These are phyloP conservation scores for Pluvianellus socialis DNA, from an alignment of 2,113 vertebrate species.

Conservation along the genomic window DNA sequence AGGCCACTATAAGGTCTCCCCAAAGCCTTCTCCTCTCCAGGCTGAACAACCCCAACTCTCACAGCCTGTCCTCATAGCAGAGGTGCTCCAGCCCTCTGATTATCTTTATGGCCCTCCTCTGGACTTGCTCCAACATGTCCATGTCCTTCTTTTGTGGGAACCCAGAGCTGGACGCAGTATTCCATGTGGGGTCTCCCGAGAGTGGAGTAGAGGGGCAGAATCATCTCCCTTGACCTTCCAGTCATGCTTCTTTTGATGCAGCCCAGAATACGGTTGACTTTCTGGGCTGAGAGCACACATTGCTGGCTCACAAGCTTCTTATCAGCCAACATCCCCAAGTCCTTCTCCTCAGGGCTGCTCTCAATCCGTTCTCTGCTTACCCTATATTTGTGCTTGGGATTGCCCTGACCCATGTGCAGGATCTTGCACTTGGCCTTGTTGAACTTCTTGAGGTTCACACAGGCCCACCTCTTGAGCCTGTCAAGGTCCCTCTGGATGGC, in stretches of 20 bases:
- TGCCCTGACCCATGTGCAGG: neutral
- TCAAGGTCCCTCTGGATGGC: neutral
- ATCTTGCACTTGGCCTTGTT: neutral
- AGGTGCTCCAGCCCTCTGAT: neutral
- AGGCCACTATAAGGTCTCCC: neutral
- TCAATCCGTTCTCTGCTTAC: neutral
- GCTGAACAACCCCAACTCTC: neutral
- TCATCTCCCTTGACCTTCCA: neutral
- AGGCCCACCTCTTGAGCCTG: neutral
- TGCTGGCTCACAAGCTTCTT: neutral
- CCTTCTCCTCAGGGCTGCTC: neutral
- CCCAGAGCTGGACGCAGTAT: neutral
- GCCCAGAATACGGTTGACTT: neutral
- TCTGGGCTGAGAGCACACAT: neutral
- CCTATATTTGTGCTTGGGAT: neutral
- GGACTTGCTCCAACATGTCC: neutral
- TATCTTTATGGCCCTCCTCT: neutral
- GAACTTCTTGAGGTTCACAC: neutral
- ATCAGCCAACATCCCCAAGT: neutral
- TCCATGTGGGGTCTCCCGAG: neutral
- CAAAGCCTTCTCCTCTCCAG: neutral
- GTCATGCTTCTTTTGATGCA: neutral
- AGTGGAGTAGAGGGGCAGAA: neutral
- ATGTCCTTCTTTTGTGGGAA: neutral
- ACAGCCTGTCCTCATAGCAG: neutral